Evolutionary conservation across 2,797 vertebrate genomes (phyloP).

Genomic region (Melopsittacus undulatus): DNA sequence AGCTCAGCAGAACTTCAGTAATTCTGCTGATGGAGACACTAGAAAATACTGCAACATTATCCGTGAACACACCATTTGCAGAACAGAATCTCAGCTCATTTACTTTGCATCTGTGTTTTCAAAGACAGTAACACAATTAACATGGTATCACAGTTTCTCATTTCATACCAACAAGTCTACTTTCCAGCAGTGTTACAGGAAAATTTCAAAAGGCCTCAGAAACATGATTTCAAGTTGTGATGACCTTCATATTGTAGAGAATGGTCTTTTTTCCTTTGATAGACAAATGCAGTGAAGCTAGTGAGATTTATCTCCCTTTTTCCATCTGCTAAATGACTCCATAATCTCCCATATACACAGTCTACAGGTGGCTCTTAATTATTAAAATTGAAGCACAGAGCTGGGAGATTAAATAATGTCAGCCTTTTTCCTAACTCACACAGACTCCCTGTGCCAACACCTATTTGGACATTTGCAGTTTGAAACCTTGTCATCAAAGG

Average conservation of each 20-base stretch:
- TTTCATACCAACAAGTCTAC: background rate
- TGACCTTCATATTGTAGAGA: background rate
- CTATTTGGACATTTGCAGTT: background rate
- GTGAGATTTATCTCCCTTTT: background rate
- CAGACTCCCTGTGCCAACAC: conserved; percentile 9
- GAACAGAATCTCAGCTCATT: background rate
- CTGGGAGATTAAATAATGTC: background rate
- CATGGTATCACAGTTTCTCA: background rate
- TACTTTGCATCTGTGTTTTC: background rate
- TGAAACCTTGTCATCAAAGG: background rate
- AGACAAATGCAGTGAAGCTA: background rate
- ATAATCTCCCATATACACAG: background rate
- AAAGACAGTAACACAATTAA: background rate
- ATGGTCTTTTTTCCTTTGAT: background rate
- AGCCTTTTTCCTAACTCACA: background rate
- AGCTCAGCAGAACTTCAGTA: background rate
- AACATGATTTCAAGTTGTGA: background rate
- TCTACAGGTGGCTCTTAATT: conserved; percentile 26
- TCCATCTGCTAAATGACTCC: background rate
- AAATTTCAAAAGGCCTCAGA: background rate
- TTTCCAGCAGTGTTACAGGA: background rate
- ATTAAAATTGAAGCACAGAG: conserved; percentile 41
- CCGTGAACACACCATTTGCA: background rate
- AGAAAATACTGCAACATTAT: background rate
- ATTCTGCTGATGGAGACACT: background rate